Evolutionary conservation across 2,888 invertebrate species (phyloP).

Genomic region (Syrphus vitripennis): DNA sequence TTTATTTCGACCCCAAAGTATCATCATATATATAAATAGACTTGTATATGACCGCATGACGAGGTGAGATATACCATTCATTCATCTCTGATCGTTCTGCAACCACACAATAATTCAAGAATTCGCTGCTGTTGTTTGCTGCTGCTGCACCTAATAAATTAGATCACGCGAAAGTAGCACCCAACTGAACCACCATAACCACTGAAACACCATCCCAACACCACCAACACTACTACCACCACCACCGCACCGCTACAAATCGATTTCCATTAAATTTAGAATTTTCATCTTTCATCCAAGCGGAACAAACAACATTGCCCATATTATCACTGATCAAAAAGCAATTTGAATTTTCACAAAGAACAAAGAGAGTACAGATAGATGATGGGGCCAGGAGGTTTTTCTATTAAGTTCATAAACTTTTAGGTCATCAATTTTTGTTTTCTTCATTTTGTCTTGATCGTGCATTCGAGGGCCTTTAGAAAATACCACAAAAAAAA

Average conservation of each 20-base stretch:
- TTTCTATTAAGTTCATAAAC: slow-evolving; percentile 29
- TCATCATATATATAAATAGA: background rate
- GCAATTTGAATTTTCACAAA: slow-evolving; percentile 24
- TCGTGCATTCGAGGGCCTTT: background rate
- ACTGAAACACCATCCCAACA: too few species aligned
- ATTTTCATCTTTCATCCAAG: slow-evolving; percentile 43
- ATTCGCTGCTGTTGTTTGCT: background rate
- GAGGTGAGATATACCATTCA: slow-evolving; percentile 10
- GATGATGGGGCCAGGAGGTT: background rate
- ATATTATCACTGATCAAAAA: slow-evolving; percentile 47
- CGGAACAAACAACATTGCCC: slow-evolving; percentile 51
- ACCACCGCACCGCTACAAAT: slow-evolving; percentile 19
- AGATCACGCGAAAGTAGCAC: slow-evolving; percentile 47
- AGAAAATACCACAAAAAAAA: background rate
- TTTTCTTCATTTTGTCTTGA: background rate
- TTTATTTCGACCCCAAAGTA: background rate
- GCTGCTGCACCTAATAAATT: slow-evolving; percentile 30
- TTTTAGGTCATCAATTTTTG: slow-evolving; percentile 46
- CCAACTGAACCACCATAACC: background rate
- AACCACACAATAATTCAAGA: slow-evolving; percentile 5
- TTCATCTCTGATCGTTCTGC: background rate
- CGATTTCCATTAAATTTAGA: slow-evolving; percentile 64
- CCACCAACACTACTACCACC: background rate
- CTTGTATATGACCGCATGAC: background rate
- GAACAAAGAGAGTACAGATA: slow-evolving; percentile 27